Base-by-base conservation (phyloP, 2,888 invertebrate species). In the Bombylius major region DNA sequence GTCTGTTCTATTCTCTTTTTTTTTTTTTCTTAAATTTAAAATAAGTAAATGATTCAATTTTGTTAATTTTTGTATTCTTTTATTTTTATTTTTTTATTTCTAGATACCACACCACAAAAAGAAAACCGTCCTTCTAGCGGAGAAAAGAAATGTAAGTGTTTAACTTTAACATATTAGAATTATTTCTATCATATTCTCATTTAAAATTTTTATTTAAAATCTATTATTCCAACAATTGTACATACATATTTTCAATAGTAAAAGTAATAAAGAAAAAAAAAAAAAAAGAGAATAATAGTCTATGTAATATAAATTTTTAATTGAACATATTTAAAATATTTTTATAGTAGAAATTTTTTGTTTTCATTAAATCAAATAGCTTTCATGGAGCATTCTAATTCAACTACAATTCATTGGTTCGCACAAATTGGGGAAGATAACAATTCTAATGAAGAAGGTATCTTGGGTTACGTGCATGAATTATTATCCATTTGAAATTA, bases 61-160 rank as follows among this genome's bases (percentile, higher is more conserved):
- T 23, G 23, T 23, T 23, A 23, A 23, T 23, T 23, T 23, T 23
- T n/a, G n/a, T n/a, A n/a, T n/a, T n/a, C n/a, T n/a, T n/a, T n/a
- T 42, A 42, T 42, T 50, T 48, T 4, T 50, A 50, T 47, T 53
- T 32, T 54, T 45, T 49, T 56, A 14, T 48, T 62, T 62, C 65
- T 65, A 69, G 72, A 72, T 68, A 65, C 67, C 67, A 66, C 66
- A 65, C 66, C 68, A 64, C 67, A 65, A 66, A 62, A 65, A 61
- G 72, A 70, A 62, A 72, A 71, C 64, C 72, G 74, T 59, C 74
- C 74, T 65, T 70, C 70, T 58, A 73, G 72, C 60, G 68, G 67
- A 62, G 72, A 72, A 63, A 67, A 70, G 63, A 73, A 70, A 72
- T 68, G 72, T 72, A 64, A 62, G 60, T 60, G 47, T 57, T 51